A percentile compares a stretch with the other conserved stretches of the same genome.
These are phyloP conservation scores for Ardeotis arabs DNA, from an alignment of 2,113 vertebrate species.

Conservation along the genomic window DNA sequence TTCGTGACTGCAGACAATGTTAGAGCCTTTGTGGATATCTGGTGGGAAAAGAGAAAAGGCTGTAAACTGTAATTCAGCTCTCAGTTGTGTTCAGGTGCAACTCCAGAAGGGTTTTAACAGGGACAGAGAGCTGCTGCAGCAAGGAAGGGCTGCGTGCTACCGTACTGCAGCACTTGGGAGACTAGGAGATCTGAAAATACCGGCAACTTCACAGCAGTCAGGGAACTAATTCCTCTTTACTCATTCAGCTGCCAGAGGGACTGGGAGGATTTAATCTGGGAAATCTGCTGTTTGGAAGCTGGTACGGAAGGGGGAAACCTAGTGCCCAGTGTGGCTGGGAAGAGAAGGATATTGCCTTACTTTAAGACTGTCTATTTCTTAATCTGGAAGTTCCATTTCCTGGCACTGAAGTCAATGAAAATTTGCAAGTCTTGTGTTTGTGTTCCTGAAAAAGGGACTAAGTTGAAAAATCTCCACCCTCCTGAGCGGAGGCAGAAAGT, in stretches of 20 bases:
- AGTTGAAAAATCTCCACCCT: background rate
- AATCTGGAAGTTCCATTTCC: background rate
- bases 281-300: background rate
- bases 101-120: background rate
- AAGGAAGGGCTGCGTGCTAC: too few species aligned
- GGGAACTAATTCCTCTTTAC: background rate
- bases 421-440: background rate
- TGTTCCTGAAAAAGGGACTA: background rate
- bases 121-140: background rate
- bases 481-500: background rate
- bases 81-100: background rate
- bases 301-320: background rate
- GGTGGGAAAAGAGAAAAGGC: background rate
- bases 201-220: background rate
- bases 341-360: background rate
- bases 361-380: background rate
- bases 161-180: background rate
- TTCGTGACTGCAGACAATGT: background rate
- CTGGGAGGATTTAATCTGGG: background rate
- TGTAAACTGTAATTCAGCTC: background rate
- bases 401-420: background rate
- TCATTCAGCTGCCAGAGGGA: background rate
- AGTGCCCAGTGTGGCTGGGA: too few species aligned
- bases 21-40: background rate
- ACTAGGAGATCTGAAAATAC: background rate